Evolutionary conservation across 1,140 invertebrate genomes (phyloP).

Genomic region (Eumaeus atala): DNA sequence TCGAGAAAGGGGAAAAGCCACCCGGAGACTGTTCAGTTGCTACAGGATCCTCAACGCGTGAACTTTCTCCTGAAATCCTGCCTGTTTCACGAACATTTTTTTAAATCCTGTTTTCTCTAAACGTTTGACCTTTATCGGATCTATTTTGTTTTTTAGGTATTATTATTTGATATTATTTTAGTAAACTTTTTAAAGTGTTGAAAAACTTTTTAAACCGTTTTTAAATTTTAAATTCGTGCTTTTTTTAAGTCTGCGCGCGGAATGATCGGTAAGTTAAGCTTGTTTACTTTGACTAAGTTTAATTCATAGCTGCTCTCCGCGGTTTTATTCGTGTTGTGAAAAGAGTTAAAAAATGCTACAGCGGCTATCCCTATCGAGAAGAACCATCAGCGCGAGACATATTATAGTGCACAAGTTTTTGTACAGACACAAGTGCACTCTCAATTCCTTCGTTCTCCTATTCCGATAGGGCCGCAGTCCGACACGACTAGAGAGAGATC

Average conservation of each 20-base stretch:
- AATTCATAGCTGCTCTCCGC: too few species aligned
- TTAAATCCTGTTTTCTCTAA: slow-evolving; percentile 8
- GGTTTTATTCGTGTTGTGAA: too few species aligned
- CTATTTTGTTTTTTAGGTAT: not conserved
- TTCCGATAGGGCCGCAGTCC: too few species aligned
- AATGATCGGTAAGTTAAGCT: slow-evolving; percentile 63
- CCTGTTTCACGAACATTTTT: slow-evolving; percentile 18
- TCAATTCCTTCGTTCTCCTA: too few species aligned
- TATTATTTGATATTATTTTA: not conserved
- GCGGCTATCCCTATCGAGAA: too few species aligned
- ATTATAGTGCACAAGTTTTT: too few species aligned
- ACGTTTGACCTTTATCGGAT: not conserved
- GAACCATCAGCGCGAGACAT: too few species aligned
- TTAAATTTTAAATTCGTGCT: slow-evolving; percentile 32
- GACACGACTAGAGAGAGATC: too few species aligned
- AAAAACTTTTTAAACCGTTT: slow-evolving; percentile 51
- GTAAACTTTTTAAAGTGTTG: not conserved
- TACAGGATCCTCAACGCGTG: slow-evolving; percentile 49
- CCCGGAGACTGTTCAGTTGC: slow-evolving; percentile 58
- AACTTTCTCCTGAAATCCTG: slow-evolving; percentile 31
- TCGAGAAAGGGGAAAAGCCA: slow-evolving; percentile 44
- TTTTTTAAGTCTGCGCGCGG: slow-evolving; percentile 35
- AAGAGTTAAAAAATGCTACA: too few species aligned
- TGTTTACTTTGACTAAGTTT: slow-evolving; percentile 18
- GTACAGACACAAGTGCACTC: too few species aligned